phyloP scores from a whole-genome alignment of 23 tunicate genomes.

The Oikopleura albicans region DNA sequence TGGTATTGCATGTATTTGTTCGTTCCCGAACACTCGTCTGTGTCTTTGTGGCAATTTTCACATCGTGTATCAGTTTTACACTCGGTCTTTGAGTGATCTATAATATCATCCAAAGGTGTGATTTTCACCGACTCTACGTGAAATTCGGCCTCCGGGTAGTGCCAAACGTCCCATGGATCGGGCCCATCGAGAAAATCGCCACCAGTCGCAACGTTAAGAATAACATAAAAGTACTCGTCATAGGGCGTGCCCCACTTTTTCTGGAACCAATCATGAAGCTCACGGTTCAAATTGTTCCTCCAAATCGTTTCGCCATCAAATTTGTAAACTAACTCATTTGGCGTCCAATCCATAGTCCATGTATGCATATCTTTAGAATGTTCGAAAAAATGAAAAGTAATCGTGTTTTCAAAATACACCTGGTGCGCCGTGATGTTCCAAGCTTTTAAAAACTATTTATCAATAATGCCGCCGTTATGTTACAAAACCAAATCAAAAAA shows the following conservation, averaged over 20 bases:
- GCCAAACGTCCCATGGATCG: neutral
- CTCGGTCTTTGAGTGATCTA: neutral
- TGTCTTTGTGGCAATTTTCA: neutral
- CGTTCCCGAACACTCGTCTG: neutral
- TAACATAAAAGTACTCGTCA: neutral
- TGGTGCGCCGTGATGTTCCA: too few relatives aligned
- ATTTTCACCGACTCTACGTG: neutral
- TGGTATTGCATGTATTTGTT: neutral
- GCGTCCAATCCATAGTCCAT: slow-evolving; percentile 91
- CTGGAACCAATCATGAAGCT: neutral
- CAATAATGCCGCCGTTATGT: too few relatives aligned
- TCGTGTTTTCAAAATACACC: too few relatives aligned
- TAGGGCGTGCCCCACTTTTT: neutral
- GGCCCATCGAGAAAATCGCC: neutral
- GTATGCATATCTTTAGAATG: neutral
- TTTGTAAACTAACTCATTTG: slow-evolving; percentile 33
- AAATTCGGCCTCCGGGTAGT: neutral
- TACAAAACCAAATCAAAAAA: too few relatives aligned
- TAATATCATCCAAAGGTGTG: neutral
- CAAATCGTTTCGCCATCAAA: neutral
- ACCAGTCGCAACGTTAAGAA: neutral
- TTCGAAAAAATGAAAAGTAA: too few relatives aligned
- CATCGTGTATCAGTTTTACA: neutral
- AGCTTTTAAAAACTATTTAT: too few relatives aligned
- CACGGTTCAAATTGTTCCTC: neutral